Base-by-base conservation (phyloP, 2,113 vertebrate species). In the Pteropus alecto region DNA sequence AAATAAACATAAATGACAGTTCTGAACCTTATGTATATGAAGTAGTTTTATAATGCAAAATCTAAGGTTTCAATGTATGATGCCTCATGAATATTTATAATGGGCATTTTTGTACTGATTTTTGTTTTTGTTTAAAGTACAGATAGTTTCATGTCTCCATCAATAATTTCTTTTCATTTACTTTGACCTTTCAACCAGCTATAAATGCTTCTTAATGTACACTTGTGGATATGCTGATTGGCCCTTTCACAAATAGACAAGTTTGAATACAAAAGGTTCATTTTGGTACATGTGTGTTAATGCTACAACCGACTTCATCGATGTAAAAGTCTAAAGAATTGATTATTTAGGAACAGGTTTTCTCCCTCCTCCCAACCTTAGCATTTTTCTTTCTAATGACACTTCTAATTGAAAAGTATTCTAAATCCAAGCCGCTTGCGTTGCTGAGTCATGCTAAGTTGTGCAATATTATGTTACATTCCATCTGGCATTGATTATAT, bases 371-470 rank as follows among this genome's bases (percentile, higher is more conserved):
- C 33, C 33, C 14, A 63, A 58, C 11, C 16, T n/a, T 15, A 94
- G 35, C 35, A 87, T 38, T 96, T 95, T 82, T 97, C 56, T 90
- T 97, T 94, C 70, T 97, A 87, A 94, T 46, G 41, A 94, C 43
- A 67, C 15, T 95, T 86, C 28, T 92, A 96, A 77, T 41, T 77
- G 78, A 96, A 92, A 41, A 96, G 77, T 73, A 97, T 61, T 96
- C 51, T 65, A 95, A 92, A 97, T 90, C 83, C 43, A 97, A 96
- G 65, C 33, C 0, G 79, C 78, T 95, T 93, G 28, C 65, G 85
- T 97, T 96, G 63, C 87, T 97, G 93, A 97, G 84, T 98, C 95
- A 96, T 82, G 38, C 73, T 94, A 96, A 94, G 61, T 94, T 98
- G 93, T 95, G 90, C 86, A 98, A 90, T 97, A 97, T 91, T 96